These are phyloP conservation scores for Orchesella flavescens DNA, from an alignment of 2,888 invertebrate genomes.

Conservation along the genomic window DNA sequence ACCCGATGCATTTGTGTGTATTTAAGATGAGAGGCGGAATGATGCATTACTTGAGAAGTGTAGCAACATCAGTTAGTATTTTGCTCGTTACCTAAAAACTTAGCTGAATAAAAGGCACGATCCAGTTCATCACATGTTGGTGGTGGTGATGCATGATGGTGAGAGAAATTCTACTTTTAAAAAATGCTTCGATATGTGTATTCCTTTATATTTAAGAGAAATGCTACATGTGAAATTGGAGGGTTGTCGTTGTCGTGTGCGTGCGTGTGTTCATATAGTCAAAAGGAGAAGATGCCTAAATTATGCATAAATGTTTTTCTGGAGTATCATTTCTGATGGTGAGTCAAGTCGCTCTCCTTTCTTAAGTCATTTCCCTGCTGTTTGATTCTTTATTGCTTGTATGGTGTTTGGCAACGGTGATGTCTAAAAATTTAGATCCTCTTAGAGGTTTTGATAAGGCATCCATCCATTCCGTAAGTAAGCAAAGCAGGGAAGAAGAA, in stretches of 20 bases:
- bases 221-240: not conserved
- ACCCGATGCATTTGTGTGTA: constrained; percentile 45
- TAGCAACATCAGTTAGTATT: constrained; percentile 15
- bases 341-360: constrained; percentile 1
- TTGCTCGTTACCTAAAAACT: not conserved
- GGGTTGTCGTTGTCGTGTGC: not conserved
- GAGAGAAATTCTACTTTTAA: too few relatives aligned
- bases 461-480: too few relatives aligned
- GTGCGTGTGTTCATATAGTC: not conserved
- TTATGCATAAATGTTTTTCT: constrained; percentile 27
- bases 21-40: constrained; percentile 55
- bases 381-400: constrained; percentile 37
- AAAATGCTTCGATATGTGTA: too few relatives aligned
- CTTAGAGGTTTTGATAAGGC: constrained; percentile 68
- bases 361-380: constrained; percentile 47
- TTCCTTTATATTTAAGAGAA: too few relatives aligned
- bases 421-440: constrained; percentile 64
- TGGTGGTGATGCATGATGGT: too few relatives aligned
- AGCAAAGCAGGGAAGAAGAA: not conserved
- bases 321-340: constrained; percentile 4
- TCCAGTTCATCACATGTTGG: constrained; percentile 20
- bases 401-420: constrained; percentile 51
- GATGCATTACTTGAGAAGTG: constrained; percentile 61
- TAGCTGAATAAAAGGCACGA: constrained; percentile 1
- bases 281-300: not conserved